Percentiles rank a stretch among this genome's conserved stretches.
Conservation (phyloP, 2,113 vertebrate species). For the Chascanopsetta lugubris region DNA sequence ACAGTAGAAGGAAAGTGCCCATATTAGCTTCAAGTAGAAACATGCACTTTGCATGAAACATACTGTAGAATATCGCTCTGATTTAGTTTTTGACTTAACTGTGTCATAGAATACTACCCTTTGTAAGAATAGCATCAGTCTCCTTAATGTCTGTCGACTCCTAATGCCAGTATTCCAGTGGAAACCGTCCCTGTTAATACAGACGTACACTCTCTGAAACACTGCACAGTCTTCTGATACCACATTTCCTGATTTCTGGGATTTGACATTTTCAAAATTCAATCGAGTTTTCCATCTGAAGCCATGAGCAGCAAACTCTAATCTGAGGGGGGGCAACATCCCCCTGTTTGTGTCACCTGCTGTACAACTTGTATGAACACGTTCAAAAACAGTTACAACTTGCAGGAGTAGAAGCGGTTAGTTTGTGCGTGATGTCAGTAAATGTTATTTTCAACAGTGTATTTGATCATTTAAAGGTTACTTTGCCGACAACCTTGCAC, state of each 20-base stretch:
- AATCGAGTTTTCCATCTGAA: constrained; percentile 37
- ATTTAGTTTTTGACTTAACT: neutral
- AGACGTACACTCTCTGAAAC: constrained; percentile 13
- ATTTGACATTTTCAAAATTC: constrained; percentile 45
- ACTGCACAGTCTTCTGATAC: constrained; percentile 29
- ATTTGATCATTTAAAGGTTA: constrained; percentile 43
- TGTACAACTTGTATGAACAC: constrained; percentile 35
- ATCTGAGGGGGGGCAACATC: constrained; percentile 43
- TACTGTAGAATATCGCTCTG: neutral
- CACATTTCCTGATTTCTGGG: constrained; percentile 33
- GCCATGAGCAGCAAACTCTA: constrained; percentile 34
- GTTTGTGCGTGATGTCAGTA: constrained; percentile 14
- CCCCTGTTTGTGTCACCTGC: constrained; percentile 37
- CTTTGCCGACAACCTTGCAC: constrained; percentile 17
- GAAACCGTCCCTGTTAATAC: constrained; percentile 18
- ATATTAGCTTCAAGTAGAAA: too few relatives aligned
- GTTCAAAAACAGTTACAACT: constrained; percentile 48
- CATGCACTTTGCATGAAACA: constrained; percentile 3
- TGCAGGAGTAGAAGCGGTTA: constrained; percentile 8
- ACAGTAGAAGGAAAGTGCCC: too few relatives aligned
- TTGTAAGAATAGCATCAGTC: neutral
- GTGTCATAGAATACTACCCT: neutral
- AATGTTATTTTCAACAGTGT: constrained; percentile 15
- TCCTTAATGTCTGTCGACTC: neutral
- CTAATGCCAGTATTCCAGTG: constrained; percentile 2